A percentile compares a stretch with the other conserved stretches of the same genome.
Conservation (phyloP, 1,140 invertebrate genomes). For the Diorhabda carinulata region DNA sequence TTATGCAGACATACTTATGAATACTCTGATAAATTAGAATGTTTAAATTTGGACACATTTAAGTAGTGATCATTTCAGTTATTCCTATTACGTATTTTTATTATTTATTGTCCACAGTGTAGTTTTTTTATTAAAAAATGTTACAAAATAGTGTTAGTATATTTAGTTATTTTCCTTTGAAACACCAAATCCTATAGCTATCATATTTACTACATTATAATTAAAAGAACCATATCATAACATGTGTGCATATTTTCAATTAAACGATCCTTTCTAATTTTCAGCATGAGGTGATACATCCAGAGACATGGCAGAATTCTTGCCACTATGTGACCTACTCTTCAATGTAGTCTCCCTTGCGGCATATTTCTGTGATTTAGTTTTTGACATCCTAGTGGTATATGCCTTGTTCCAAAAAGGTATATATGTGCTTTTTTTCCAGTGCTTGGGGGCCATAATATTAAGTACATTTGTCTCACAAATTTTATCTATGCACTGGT, state of each 20-base stretch:
- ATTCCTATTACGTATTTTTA: too few relatives aligned
- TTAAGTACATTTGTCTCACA: conserved; percentile 72
- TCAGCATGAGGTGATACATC: conserved; percentile 36
- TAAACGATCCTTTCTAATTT: conserved; percentile 17
- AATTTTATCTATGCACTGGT: conserved; percentile 59
- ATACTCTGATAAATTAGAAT: too few relatives aligned
- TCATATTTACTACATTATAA: too few relatives aligned
- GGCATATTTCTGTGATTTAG: conserved; percentile 88
- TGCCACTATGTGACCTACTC: conserved; percentile 82
- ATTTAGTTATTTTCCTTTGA: neutral
- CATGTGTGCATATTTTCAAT: neutral
- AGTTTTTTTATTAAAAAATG: too few relatives aligned
- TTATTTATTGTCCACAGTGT: too few relatives aligned
- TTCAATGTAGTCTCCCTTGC: conserved; percentile 88
- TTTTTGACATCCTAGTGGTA: conserved; percentile 81
- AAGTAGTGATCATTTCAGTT: too few relatives aligned
- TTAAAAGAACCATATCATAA: too few relatives aligned
- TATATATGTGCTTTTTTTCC: conserved; percentile 56
- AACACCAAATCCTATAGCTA: too few relatives aligned
- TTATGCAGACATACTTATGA: too few relatives aligned
- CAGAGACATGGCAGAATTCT: conserved; percentile 66
- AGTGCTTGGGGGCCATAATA: conserved; percentile 64
- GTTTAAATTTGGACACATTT: too few relatives aligned
- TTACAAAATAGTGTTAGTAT: too few relatives aligned
- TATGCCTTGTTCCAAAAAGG: conserved; percentile 72